Conservation (phyloP, 2,113 vertebrate species). For the Sylvietta virens region DNA sequence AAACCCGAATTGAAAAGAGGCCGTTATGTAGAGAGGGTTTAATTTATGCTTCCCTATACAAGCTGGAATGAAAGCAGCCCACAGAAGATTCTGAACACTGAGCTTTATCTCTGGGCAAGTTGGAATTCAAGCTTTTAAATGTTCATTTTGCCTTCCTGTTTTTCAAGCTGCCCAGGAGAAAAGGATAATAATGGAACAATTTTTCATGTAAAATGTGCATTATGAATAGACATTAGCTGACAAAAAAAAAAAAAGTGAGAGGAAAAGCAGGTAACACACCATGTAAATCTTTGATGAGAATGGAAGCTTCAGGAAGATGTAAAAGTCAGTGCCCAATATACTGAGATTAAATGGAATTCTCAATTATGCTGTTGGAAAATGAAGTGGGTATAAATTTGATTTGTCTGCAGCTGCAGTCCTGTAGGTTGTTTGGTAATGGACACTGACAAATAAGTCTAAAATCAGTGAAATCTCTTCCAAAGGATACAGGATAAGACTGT, state of each 20-base stretch:
- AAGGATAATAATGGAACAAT: neutral
- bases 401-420: neutral
- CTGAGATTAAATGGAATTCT: neutral
- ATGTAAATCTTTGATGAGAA: neutral
- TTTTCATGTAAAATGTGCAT: neutral
- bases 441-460: neutral
- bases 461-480: neutral
- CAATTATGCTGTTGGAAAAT: neutral
- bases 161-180: neutral
- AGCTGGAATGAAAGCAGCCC: neutral
- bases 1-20: neutral
- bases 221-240: neutral
- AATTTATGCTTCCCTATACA: neutral
- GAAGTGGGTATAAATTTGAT: neutral
- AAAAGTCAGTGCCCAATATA: neutral
- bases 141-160: neutral
- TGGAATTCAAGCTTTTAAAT: constrained; percentile 1
- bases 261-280: neutral
- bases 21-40: neutral
- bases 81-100: neutral
- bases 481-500: neutral
- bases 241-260: neutral
- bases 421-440: neutral
- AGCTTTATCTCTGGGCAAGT: neutral
- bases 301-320: neutral